A percentile compares a stretch with the other conserved stretches of the same genome.
phyloP scores from a whole-genome alignment of 2,113 vertebrate species.

The Candoia aspera region DNA sequence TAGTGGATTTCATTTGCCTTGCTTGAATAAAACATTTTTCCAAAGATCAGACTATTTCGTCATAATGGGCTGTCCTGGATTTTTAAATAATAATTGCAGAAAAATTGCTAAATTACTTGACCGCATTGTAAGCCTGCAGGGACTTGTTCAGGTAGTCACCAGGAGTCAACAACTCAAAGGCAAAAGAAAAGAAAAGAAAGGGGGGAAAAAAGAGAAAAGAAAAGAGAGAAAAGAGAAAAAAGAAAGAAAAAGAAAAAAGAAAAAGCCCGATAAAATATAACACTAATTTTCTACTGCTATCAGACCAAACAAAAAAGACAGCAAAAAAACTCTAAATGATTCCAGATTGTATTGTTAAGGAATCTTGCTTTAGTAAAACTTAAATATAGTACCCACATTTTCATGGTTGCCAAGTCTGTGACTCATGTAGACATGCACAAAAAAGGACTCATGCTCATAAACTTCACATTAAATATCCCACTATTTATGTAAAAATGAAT shows the following conservation, averaged over 20 bases:
- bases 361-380: not conserved
- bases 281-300: constrained; percentile 14
- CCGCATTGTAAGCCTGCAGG: constrained; percentile 13
- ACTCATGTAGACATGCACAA: constrained; percentile 12
- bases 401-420: not conserved
- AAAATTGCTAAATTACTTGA: constrained; percentile 14
- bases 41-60: too few species aligned
- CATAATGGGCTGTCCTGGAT: too few species aligned
- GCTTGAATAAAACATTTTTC: too few species aligned
- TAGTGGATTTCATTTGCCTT: too few species aligned
- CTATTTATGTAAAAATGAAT: not conserved
- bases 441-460: constrained; percentile 11
- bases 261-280: not conserved
- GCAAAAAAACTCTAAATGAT: not conserved
- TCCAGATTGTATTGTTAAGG: not conserved
- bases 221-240: too few species aligned
- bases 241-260: not conserved
- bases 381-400: constrained; percentile 5
- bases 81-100: constrained; percentile 10
- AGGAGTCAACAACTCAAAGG: not conserved
- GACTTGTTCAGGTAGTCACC: not conserved
- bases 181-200: not conserved
- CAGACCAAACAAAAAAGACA: constrained; percentile 2
- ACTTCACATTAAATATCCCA: constrained; percentile 12
- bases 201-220: not conserved